These are phyloP conservation scores for Sylvilagus bachmani DNA, from an alignment of 2,113 vertebrate genomes.

Conservation along the genomic window DNA sequence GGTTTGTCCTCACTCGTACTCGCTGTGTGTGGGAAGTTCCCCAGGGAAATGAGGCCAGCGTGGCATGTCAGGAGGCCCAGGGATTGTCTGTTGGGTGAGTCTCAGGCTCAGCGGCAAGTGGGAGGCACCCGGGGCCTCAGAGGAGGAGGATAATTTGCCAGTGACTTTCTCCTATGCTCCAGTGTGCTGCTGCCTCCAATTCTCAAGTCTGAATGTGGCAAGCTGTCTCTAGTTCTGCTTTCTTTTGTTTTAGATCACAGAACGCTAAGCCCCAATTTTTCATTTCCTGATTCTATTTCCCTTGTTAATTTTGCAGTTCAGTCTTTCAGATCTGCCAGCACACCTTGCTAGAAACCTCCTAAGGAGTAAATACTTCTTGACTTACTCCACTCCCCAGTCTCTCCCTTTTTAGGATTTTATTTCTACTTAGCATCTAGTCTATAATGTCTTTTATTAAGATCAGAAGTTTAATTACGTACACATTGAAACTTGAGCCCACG, in stretches of 20 bases:
- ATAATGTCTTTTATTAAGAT: constrained; percentile 61
- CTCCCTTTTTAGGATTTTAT: not conserved
- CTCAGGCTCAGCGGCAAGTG: not conserved
- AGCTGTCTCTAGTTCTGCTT: not conserved
- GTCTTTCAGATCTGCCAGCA: not conserved
- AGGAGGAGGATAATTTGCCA: constrained; percentile 1
- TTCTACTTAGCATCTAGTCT: constrained; percentile 34
- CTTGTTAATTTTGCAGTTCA: constrained; percentile 29
- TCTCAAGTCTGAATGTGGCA: not conserved
- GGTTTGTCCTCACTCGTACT: constrained; percentile 15
- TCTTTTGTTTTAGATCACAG: not conserved
- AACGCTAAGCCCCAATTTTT: not conserved
- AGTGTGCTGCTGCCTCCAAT: not conserved
- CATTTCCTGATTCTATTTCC: constrained; percentile 5
- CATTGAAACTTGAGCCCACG: constrained; percentile 51
- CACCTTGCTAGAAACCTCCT: constrained; percentile 4
- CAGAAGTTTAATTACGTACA: constrained; percentile 64
- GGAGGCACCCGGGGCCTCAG: not conserved
- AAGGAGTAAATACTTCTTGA: not conserved
- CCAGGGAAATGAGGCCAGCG: not conserved
- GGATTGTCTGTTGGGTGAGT: not conserved
- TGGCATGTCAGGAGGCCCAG: not conserved
- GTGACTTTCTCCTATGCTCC: not conserved
- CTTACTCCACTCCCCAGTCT: not conserved
- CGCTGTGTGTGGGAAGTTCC: constrained; percentile 69